Evolutionary conservation across 2,797 vertebrate species (phyloP).

Genomic region (Centroberyx gerrardi): DNA sequence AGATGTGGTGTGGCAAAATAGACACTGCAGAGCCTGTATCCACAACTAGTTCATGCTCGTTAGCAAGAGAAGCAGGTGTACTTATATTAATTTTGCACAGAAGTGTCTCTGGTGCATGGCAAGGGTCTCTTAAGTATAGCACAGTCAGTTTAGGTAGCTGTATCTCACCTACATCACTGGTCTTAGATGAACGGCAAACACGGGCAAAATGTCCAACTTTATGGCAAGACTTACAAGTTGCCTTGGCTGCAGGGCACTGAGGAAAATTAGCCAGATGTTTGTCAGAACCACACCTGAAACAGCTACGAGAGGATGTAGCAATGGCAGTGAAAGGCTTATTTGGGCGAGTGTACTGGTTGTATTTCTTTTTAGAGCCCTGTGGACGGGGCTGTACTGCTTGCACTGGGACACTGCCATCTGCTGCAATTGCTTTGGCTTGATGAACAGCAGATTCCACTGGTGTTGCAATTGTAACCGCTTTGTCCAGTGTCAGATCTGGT

Average conservation of each 20-base stretch:
- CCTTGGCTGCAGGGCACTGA: background rate
- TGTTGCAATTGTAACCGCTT: conserved; percentile 5
- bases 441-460: conserved; percentile 2
- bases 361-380: background rate
- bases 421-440: conserved; percentile 1
- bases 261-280: conserved; percentile 5
- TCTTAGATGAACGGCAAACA: background rate
- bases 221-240: background rate
- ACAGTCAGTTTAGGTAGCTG: conserved; percentile 1
- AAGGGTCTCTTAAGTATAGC: background rate
- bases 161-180: background rate
- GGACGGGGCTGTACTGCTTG: background rate
- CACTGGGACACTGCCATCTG: background rate
- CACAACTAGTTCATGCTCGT: background rate
- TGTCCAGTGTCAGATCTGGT: conserved; percentile 1
- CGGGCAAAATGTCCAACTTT: conserved; percentile 7
- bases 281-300: conserved; percentile 4
- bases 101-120: background rate
- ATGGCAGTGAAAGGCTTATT: background rate
- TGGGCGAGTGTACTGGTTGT: background rate
- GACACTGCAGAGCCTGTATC: conserved; percentile 16
- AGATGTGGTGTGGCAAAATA: background rate
- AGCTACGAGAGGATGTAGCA: background rate
- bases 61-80: background rate
- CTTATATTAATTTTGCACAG: background rate